phyloP scores from a whole-genome alignment of 2,888 invertebrate species.

The Strigamia crassipes region DNA sequence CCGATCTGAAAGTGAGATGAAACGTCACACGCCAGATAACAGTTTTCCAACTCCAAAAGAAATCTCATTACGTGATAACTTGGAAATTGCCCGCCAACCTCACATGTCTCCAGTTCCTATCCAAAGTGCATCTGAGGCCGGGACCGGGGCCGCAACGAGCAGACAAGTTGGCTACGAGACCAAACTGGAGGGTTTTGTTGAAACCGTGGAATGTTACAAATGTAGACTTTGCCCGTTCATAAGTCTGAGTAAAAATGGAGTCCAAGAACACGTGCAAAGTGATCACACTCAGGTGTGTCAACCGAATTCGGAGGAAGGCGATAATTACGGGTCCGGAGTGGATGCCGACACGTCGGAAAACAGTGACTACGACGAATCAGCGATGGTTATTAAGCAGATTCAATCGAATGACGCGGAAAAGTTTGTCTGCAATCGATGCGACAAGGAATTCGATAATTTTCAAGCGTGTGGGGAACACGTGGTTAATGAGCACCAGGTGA shows the following conservation, averaged over 20 bases:
- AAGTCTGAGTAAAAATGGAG: slow-evolving; percentile 64
- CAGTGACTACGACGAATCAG: slow-evolving; percentile 33
- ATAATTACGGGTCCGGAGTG: not conserved
- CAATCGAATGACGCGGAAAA: slow-evolving; percentile 22
- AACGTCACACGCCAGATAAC: not conserved
- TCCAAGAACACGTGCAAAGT: slow-evolving; percentile 64
- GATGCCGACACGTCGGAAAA: not conserved
- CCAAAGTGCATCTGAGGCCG: not conserved
- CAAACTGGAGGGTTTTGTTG: slow-evolving; percentile 48
- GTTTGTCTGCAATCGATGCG: slow-evolving; percentile 58
- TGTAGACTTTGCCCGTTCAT: slow-evolving; percentile 66
- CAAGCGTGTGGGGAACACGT: slow-evolving; percentile 58
- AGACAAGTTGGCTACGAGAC: not conserved
- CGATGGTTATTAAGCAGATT: not conserved
- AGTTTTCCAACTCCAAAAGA: not conserved
- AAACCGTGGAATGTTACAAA: slow-evolving; percentile 61
- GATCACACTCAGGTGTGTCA: slow-evolving; percentile 57
- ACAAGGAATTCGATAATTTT: slow-evolving; percentile 55
- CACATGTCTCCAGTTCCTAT: not conserved
- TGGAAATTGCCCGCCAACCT: not conserved
- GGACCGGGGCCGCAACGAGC: not conserved
- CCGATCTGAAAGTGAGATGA: not conserved
- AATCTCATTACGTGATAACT: not conserved
- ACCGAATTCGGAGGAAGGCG: not conserved
- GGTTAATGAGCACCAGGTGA: slow-evolving; percentile 53